Evolutionary conservation across 2,113 vertebrate genomes (phyloP).

Genomic region (Phalacrocorax aristotelis): DNA sequence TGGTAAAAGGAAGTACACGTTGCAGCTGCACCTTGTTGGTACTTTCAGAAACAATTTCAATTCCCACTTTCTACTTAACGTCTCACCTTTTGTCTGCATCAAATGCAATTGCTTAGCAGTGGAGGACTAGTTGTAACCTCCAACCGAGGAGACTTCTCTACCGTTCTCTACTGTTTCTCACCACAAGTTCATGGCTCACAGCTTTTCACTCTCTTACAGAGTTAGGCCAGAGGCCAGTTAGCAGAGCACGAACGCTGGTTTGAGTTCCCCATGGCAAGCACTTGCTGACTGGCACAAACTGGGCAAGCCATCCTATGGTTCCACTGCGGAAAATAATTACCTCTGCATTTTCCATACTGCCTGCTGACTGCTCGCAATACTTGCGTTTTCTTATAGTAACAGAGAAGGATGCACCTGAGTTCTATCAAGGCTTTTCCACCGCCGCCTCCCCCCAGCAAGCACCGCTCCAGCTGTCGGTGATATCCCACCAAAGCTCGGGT

Average conservation of each 20-base stretch:
- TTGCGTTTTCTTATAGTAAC: background rate
- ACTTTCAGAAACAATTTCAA: constrained; percentile 75
- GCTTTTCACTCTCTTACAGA: background rate
- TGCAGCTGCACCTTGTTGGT: constrained; percentile 70
- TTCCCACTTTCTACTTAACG: constrained; percentile 77
- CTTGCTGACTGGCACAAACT: background rate
- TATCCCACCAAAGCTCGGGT: constrained; percentile 44
- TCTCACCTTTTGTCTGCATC: constrained; percentile 68
- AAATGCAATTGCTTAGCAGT: constrained; percentile 3
- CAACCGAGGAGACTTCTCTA: background rate
- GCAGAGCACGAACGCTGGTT: accelerated
- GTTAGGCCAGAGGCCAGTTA: background rate
- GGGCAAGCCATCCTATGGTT: background rate
- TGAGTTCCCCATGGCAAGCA: background rate
- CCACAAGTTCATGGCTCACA: constrained; percentile 19
- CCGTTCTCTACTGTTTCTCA: constrained; percentile 7
- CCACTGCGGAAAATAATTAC: background rate
- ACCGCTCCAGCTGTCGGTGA: constrained; percentile 32
- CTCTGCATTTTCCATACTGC: background rate
- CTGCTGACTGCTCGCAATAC: background rate
- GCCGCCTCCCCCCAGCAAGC: background rate
- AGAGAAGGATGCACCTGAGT: constrained; percentile 58
- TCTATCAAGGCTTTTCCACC: background rate
- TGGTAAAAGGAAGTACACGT: constrained; percentile 58
- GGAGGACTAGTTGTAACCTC: constrained; percentile 27